Base-by-base conservation (phyloP, 2,113 vertebrate genomes). In the Macaca nemestrina region DNA sequence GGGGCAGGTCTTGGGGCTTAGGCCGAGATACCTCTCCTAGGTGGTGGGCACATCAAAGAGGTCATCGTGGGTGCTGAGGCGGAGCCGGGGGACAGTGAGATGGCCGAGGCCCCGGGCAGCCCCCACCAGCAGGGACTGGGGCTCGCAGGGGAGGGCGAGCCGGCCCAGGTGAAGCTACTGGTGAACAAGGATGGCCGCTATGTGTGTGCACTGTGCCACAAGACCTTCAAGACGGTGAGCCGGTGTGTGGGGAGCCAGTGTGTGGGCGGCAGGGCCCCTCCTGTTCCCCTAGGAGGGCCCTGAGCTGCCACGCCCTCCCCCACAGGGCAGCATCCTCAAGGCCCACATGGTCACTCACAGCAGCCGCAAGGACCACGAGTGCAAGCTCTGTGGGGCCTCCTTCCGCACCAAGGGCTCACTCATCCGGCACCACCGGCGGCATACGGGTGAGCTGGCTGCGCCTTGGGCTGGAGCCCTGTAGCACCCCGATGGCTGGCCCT, bases 321-420 rank as follows among this genome's bases (percentile, higher is more conserved):
- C 5, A 0, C 64, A 99, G 99, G 99, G 99, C 84, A 99, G 99
- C 98, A 99, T 99, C 97, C 99, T 99, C 95, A 99, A 99, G 97
- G 99, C 99, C 89, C 99, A 99, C 97, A 98, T 99, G 99, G 99
- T 99, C 98, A 99, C 99, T 6, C 99, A 99, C 98, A 99, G 99
- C 95, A 99, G 99, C 97, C 99, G 99, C 90, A 99, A 99, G 98
- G 99, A 99, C 98, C 99, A 99, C 32, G 98, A 99, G 78, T 99
- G 99, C 97, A 99, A 99, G 25, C 98, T 99, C 13, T 99, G 99
- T 70, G 99, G 98, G 6, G 99, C 99, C 10, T 99, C 99, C 38
- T 99, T 99, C 97, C 99, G 99, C 93, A 99, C 99, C 92, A 99
- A 99, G 98, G 99, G 99, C 23, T 99, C 99, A 4, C 98, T 99